Evolutionary conservation across 2,888 invertebrate genomes (phyloP).

Genomic region (Neocrepidodera transversa): DNA sequence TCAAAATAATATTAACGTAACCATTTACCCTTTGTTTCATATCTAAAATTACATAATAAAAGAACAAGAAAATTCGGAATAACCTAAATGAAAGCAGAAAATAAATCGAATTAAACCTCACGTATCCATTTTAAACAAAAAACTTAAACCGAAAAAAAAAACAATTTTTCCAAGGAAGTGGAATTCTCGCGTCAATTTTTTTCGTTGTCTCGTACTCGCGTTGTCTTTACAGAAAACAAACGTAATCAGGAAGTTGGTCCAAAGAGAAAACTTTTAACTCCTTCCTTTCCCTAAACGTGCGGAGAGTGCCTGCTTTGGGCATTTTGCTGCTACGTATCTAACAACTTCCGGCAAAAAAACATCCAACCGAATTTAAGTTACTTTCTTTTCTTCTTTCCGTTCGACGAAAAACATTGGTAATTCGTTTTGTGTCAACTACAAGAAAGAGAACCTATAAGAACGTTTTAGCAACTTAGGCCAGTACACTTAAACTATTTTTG

Average conservation of each 20-base stretch:
- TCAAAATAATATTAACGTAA: too few relatives aligned
- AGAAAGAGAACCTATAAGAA: slow-evolving; percentile 1
- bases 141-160: slow-evolving; percentile 2
- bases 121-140: slow-evolving; percentile 16
- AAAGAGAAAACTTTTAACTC: slow-evolving; percentile 31
- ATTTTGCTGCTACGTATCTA: slow-evolving; percentile 26
- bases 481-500: too few relatives aligned
- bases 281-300: slow-evolving; percentile 29
- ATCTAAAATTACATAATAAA: too few relatives aligned
- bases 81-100: background rate
- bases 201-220: slow-evolving; percentile 16
- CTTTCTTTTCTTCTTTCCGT: slow-evolving; percentile 18
- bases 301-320: slow-evolving; percentile 30
- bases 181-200: slow-evolving; percentile 7
- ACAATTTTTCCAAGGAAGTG: slow-evolving; percentile 5
- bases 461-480: background rate
- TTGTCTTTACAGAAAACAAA: slow-evolving; percentile 34
- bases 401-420: slow-evolving; percentile 14
- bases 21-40: too few relatives aligned
- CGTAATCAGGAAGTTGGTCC: slow-evolving; percentile 28
- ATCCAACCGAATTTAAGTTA: slow-evolving; percentile 27
- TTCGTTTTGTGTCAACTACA: slow-evolving; percentile 17
- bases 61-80: too few relatives aligned
- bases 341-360: slow-evolving; percentile 29
- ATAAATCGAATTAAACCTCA: slow-evolving; percentile 8